Conservation (phyloP, 2,797 vertebrate genomes). For the Pseudochaenichthys georgianus region DNA sequence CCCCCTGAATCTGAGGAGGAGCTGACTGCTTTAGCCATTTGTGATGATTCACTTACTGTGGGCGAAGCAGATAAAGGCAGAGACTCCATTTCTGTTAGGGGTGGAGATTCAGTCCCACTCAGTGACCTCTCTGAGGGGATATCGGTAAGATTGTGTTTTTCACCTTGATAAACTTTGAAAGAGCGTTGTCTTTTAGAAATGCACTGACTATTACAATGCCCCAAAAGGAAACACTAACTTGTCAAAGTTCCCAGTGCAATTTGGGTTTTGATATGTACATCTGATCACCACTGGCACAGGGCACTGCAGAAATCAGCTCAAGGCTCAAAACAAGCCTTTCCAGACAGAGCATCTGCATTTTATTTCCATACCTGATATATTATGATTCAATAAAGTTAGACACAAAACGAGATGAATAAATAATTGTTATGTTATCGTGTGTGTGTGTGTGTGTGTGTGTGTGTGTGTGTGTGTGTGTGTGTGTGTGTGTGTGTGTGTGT, state of each 20-base stretch:
- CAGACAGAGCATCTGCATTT: no score
- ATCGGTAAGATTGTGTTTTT: constrained; percentile 32
- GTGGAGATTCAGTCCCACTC: neutral
- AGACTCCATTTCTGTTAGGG: neutral
- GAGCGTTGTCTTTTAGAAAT: neutral
- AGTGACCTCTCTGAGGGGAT: constrained; percentile 61
- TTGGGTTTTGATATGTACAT: neutral
- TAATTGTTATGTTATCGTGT: no score
- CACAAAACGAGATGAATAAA: no score
- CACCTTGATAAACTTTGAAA: neutral
- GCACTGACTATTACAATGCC: neutral
- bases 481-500: no score
- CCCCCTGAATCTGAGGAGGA: constrained; percentile 50
- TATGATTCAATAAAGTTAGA: no score
- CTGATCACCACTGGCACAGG: no score
- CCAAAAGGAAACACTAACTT: neutral
- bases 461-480: no score
- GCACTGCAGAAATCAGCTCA: no score
- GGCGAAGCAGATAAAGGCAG: constrained; percentile 9
- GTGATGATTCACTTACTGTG: neutral
- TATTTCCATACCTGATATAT: no score
- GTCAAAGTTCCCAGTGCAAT: neutral
- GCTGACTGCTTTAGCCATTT: constrained; percentile 22
- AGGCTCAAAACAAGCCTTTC: no score
- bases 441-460: no score